Percentiles rank a stretch among this genome's conserved stretches.
Evolutionary conservation across 2,888 invertebrate species (phyloP).

Genomic region (Azorinus chamasolen): DNA sequence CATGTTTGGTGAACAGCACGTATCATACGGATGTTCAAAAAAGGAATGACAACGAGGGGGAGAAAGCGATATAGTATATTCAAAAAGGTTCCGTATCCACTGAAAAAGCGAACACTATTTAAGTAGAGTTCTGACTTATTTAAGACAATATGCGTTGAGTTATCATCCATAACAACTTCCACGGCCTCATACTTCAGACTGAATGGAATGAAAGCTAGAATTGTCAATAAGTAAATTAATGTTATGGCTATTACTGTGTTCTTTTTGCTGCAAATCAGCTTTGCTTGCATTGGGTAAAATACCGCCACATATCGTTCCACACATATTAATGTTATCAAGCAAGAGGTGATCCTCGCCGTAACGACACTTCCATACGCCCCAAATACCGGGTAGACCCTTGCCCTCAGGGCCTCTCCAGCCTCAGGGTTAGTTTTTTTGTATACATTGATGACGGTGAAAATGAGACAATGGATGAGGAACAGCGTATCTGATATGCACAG

Average conservation of each 20-base stretch:
- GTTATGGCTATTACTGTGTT: conserved; percentile 71
- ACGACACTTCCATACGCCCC: conserved; percentile 79
- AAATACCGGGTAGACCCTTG: conserved; percentile 71
- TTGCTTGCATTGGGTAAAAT: conserved; percentile 79
- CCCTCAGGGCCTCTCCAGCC: conserved; percentile 63
- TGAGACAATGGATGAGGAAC: conserved; percentile 73
- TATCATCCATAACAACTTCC: conserved; percentile 36
- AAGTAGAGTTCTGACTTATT: conserved; percentile 70
- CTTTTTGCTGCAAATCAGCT: conserved; percentile 71
- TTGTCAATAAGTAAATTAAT: conserved; percentile 72
- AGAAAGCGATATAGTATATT: conserved; percentile 77
- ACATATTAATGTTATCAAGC: conserved; percentile 75
- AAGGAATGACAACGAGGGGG: conserved; percentile 71
- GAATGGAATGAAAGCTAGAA: conserved; percentile 75
- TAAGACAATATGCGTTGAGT: conserved; percentile 61
- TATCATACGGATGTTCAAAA: conserved; percentile 75
- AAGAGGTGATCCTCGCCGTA: conserved; percentile 77
- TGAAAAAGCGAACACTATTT: conserved; percentile 69
- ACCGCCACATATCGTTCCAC: conserved; percentile 81
- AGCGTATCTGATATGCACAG: conserved; percentile 77
- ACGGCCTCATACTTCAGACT: conserved; percentile 73
- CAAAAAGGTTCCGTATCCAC: conserved; percentile 73
- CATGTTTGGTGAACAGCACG: conserved; percentile 72
- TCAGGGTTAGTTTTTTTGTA: conserved; percentile 64
- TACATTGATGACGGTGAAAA: conserved; percentile 72